Base-by-base conservation (phyloP, 2,113 vertebrate genomes). In the Protomyctophum bolini region DNA sequence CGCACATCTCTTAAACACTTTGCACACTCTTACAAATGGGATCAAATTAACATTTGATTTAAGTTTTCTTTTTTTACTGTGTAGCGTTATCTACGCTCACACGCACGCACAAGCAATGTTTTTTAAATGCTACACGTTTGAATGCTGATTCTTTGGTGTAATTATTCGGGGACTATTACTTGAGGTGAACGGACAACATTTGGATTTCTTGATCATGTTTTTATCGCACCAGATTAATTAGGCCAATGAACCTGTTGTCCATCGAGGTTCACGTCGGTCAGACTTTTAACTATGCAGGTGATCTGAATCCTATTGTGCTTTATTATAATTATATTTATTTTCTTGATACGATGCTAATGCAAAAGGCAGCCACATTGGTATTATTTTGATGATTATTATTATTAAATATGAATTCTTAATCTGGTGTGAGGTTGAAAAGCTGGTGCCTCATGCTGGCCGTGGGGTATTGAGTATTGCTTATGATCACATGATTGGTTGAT, bases 251-350 rank as follows among this genome's bases (percentile, higher is more conserved):
- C 12, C 12, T 10, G 29, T 8, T 58, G 60, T 7, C 47, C 21
- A 21, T 21, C 21, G 21, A 21, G 21, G 21, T 21, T 21, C 21
- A 21, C 21, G 21, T 21, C 21, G 21, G 21, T 21, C 21, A 21
- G 21, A 21, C 21, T 21, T 21, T 21, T 21, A 21, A 21, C 21
- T 2, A 21, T 21, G 21, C 11, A 52, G 6, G 61, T 6, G 10
- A 15, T 68, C 52, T 33, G 52, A 29, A n/a, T 61, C 63, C 15
- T 0, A 45, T 61, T 71, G 21, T 28, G 28, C 7, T 33, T 51
- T 21, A 75, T 65, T 74, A 50, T 56, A 28, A 76, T 51, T 70
- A 78, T 89, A 90, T 92, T 86, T 91, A 91, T 89, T 87, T 88
- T 87, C 70, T 61, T 83, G 21, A 76, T 70, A 58, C 8, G 10